Evolutionary conservation across 2,888 invertebrate species (phyloP).

Genomic region (Muschampia plurimacula): DNA sequence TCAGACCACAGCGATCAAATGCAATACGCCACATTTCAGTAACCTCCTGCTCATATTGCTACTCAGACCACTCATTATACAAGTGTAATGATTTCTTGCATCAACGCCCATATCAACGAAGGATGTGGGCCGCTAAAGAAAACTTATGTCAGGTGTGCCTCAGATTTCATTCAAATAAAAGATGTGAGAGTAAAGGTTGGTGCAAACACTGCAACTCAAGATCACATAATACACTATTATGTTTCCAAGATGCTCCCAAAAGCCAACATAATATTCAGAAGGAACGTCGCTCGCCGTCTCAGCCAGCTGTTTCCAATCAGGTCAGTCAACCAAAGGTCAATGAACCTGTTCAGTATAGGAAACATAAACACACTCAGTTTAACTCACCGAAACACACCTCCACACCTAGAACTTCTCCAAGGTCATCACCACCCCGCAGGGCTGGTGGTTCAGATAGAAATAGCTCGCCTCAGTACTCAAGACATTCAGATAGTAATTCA

Average conservation of each 20-base stretch:
- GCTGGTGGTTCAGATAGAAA: background rate
- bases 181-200: background rate
- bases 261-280: background rate
- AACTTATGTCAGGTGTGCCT: constrained; percentile 1
- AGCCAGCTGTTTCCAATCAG: background rate
- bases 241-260: background rate
- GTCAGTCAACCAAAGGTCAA: background rate
- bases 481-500: background rate
- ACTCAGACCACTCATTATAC: constrained; percentile 10
- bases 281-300: background rate
- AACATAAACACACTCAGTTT: background rate
- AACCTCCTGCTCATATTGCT: constrained; percentile 6
- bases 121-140: constrained; percentile 18
- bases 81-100: constrained; percentile 9
- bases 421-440: background rate
- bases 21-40: constrained; percentile 1
- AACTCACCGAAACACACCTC: background rate
- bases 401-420: background rate
- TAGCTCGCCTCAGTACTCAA: background rate
- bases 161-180: background rate
- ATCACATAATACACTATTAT: background rate
- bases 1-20: background rate
- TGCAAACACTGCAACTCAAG: constrained; percentile 4
- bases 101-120: constrained; percentile 7
- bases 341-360: background rate